Evolutionary conservation across 1,140 invertebrate species (phyloP).

Genomic region (Babylonia areolata): DNA sequence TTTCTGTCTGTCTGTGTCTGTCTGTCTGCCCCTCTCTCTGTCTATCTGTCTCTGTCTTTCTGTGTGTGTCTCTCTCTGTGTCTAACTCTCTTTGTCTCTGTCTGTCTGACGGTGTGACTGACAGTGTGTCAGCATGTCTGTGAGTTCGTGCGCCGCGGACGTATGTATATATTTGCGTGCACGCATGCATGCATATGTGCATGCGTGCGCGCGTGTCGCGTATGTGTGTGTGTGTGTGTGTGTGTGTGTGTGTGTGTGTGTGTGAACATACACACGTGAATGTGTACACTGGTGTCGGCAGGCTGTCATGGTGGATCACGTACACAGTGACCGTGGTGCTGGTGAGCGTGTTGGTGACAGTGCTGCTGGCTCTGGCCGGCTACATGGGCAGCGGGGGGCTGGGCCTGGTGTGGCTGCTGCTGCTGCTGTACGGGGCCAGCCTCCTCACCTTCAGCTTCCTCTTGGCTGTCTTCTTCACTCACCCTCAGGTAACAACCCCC

Average conservation of each 20-base stretch:
- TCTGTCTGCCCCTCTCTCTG: too few species aligned
- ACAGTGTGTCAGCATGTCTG: not conserved
- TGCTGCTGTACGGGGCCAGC: constrained; percentile 28
- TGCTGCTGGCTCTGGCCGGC: not conserved
- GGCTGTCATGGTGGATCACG: constrained; percentile 19
- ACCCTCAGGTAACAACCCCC: not conserved
- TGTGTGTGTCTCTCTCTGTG: too few species aligned
- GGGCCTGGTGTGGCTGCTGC: constrained; percentile 7
- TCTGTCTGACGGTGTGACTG: not conserved
- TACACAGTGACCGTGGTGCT: not conserved
- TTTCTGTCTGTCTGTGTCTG: too few species aligned
- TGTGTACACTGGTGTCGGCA: too few species aligned
- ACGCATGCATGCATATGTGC: too few species aligned
- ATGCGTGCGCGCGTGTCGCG: not conserved
- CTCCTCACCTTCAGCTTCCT: constrained; percentile 14
- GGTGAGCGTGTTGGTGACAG: not conserved
- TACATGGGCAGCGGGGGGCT: constrained; percentile 2
- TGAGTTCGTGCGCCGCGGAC: not conserved
- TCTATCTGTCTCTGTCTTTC: too few species aligned
- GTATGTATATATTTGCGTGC: too few species aligned
- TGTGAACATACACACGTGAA: too few species aligned
- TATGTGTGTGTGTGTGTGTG: not conserved
- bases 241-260: too few species aligned
- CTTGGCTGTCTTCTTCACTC: constrained; percentile 12
- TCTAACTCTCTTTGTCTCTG: not conserved